phyloP scores from a whole-genome alignment of 2,888 invertebrate species.

The Merodon equestris region DNA sequence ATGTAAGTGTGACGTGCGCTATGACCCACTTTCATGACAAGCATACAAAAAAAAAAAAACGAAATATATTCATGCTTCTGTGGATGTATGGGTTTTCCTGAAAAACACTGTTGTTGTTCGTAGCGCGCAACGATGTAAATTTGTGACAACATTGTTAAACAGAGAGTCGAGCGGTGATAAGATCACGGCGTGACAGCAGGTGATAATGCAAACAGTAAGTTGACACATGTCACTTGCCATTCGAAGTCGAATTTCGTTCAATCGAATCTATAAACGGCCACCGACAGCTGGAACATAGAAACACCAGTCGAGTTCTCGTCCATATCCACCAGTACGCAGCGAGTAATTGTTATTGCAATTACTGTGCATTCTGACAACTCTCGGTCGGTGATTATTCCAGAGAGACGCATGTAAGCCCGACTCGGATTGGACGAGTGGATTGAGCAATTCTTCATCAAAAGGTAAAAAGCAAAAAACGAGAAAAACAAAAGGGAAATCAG shows the following conservation, averaged over 20 bases:
- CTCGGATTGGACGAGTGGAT: constrained; percentile 31
- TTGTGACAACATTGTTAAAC: constrained; percentile 37
- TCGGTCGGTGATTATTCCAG: constrained; percentile 29
- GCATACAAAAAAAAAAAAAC: constrained; percentile 2
- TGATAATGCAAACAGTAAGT: constrained; percentile 63
- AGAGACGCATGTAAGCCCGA: too few relatives aligned
- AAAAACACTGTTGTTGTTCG: background rate
- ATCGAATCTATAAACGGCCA: constrained; percentile 6
- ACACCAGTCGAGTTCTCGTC: too few relatives aligned
- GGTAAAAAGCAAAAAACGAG: constrained; percentile 7
- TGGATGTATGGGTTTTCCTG: background rate
- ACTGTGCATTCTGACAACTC: background rate
- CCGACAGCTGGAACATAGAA: constrained; percentile 20
- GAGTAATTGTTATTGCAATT: too few relatives aligned
- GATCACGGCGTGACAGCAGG: constrained; percentile 31
- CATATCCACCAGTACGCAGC: too few relatives aligned
- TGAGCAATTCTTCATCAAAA: constrained; percentile 56
- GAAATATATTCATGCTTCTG: constrained; percentile 32
- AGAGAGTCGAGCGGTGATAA: too few relatives aligned
- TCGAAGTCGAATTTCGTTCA: constrained; percentile 58
- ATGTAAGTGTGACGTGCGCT: constrained; percentile 51
- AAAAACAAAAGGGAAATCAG: background rate
- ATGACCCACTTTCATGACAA: constrained; percentile 52
- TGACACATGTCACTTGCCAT: constrained; percentile 56
- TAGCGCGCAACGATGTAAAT: constrained; percentile 20